Conservation (phyloP, 2,113 vertebrate species). For the Gnathonemus longibarbis region DNA sequence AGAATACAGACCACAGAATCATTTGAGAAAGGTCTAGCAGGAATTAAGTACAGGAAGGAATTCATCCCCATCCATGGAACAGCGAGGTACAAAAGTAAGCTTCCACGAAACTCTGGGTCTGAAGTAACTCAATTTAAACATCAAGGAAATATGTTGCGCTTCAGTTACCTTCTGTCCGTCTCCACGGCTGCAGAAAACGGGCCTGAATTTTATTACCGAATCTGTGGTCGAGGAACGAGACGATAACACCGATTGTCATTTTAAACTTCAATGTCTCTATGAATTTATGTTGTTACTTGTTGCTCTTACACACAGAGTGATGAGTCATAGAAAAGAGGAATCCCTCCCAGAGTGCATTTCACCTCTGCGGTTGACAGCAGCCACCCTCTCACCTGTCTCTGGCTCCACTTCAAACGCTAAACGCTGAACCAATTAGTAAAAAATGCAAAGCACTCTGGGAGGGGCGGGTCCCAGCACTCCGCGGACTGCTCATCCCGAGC, state of each 20-base stretch:
- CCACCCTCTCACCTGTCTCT: neutral
- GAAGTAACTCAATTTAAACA: neutral
- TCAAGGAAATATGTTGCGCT: neutral
- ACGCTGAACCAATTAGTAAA: constrained; percentile 15
- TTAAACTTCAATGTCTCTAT: neutral
- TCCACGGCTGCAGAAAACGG: neutral
- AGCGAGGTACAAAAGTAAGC: neutral
- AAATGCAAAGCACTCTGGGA: neutral
- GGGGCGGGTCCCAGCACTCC: neutral
- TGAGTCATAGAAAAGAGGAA: neutral
- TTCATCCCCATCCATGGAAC: neutral
- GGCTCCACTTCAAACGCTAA: constrained; percentile 6
- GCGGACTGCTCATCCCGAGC: neutral
- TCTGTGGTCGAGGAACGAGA: neutral
- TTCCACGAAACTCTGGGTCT: neutral
- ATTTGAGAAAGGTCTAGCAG: neutral
- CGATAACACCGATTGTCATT: neutral
- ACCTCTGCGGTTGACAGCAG: neutral
- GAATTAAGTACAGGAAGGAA: neutral
- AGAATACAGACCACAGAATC: neutral
- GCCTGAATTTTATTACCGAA: neutral
- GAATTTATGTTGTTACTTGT: neutral
- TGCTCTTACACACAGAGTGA: constrained; percentile 18
- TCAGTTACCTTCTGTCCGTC: neutral
- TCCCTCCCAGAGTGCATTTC: neutral